Base-by-base conservation (phyloP, 2,888 invertebrate species). In the Formica aserva region DNA sequence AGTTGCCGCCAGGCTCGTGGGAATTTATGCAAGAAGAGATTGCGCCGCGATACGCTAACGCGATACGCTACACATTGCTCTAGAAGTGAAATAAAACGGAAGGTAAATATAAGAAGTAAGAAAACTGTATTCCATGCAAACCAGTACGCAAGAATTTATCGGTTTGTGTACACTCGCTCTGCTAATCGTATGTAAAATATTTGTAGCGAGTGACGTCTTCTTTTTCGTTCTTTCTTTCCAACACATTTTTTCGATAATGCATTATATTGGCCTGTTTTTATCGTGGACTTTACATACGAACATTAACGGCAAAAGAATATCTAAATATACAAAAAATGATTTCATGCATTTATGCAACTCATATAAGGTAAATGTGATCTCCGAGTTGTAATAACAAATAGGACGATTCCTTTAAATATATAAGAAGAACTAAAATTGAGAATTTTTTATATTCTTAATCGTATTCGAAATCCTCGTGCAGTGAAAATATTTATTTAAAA, bases 1-100 rank as follows among this genome's bases (percentile, higher is more conserved):
- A 45, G 5, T 22, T 32, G 18, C 35, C 38, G 38, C 86, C 85
- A 87, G 88, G 90, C n/a, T 52, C 91, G 91, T 92, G 92, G 90
- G 91, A 92, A 91, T 91, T 91, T 90, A 89, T 89, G 91, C 90
- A 88, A 89, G 90, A 91, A 90, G 88, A 88, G 72, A 82, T 88
- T 82, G 60, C 55, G 80, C 35, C 45, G 35, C 38, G 81, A 80
- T 87, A 90, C 86, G 81, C 69, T 52, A 48, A 66, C 48, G 65
- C 84, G 85, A 84, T 88, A 87, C 87, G 52, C 52, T n/a, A 52
- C 52, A 32, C 83, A 62, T 74, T 69, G 75, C 75, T 66, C 13
- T 26, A n/a, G 63, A 85, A 45, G 60, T 35, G 66, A 74, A 38
- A 74, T 26, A 45, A 83, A 66, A 67, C 62, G 38, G 38, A 18